These are phyloP conservation scores for Drosophila kepulauana DNA, from an alignment of 1,140 invertebrate genomes.

Conservation along the genomic window DNA sequence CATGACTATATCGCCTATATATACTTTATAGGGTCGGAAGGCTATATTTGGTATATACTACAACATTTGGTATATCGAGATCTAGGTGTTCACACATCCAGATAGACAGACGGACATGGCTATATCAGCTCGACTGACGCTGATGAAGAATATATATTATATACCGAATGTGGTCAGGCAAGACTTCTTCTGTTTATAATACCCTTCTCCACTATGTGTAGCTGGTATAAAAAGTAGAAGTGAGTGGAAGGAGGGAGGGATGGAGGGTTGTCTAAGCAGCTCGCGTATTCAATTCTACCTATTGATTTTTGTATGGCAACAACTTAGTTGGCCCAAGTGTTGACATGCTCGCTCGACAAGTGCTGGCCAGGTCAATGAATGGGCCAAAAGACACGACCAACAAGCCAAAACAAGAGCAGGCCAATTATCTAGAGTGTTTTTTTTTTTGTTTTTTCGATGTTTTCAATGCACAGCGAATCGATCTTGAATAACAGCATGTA, in stretches of 20 bases:
- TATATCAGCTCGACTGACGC: too few relatives aligned
- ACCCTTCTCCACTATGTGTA: too few relatives aligned
- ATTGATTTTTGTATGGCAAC: conserved; percentile 62
- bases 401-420: background rate
- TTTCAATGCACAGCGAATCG: background rate
- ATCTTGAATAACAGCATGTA: background rate
- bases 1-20: too few relatives aligned
- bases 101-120: too few relatives aligned
- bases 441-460: conserved; percentile 22
- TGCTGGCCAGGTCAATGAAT: conserved; percentile 44
- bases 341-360: conserved; percentile 46
- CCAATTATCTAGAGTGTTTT: conserved; percentile 32
- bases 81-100: too few relatives aligned
- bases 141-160: too few relatives aligned
- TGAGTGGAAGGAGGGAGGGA: background rate
- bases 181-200: too few relatives aligned
- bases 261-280: conserved; percentile 31
- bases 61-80: too few relatives aligned
- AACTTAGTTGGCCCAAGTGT: conserved; percentile 47
- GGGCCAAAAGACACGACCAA: background rate
- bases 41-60: too few relatives aligned
- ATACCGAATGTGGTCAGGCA: too few relatives aligned
- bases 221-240: too few relatives aligned
- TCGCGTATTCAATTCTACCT: conserved; percentile 44
- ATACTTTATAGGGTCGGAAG: too few relatives aligned